These are phyloP conservation scores for Cephus pulcher DNA, from an alignment of 2,888 invertebrate genomes.

Conservation along the genomic window DNA sequence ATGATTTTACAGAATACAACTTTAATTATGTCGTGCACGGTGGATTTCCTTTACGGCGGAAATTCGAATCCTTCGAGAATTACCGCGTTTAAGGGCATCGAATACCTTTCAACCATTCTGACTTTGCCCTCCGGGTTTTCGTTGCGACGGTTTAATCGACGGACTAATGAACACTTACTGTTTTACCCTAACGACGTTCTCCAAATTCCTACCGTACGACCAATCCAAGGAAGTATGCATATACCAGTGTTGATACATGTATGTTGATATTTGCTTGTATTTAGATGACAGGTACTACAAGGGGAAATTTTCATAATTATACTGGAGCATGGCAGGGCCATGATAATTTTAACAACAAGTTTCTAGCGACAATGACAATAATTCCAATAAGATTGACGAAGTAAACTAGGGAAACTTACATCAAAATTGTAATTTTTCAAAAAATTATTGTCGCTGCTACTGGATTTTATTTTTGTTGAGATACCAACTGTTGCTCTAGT, in stretches of 20 bases:
- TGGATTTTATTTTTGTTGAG: too few relatives aligned
- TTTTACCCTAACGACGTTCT: background rate
- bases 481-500: too few relatives aligned
- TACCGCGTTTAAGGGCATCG: background rate
- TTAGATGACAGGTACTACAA: too few relatives aligned
- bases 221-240: background rate
- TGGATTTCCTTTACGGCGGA: background rate
- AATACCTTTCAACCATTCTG: background rate
- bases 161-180: background rate
- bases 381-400: too few relatives aligned
- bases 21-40: background rate
- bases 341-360: too few relatives aligned
- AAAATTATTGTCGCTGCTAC: too few relatives aligned
- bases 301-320: too few relatives aligned
- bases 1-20: background rate
- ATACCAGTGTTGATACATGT: background rate
- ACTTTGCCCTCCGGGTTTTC: background rate
- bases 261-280: too few relatives aligned
- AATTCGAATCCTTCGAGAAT: background rate
- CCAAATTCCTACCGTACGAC: background rate
- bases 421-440: too few relatives aligned
- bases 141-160: background rate
- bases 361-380: too few relatives aligned
- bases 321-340: too few relatives aligned
- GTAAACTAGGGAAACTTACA: too few relatives aligned